phyloP scores from a whole-genome alignment of 2,797 vertebrate genomes.

The Acropternis orthonyx region DNA sequence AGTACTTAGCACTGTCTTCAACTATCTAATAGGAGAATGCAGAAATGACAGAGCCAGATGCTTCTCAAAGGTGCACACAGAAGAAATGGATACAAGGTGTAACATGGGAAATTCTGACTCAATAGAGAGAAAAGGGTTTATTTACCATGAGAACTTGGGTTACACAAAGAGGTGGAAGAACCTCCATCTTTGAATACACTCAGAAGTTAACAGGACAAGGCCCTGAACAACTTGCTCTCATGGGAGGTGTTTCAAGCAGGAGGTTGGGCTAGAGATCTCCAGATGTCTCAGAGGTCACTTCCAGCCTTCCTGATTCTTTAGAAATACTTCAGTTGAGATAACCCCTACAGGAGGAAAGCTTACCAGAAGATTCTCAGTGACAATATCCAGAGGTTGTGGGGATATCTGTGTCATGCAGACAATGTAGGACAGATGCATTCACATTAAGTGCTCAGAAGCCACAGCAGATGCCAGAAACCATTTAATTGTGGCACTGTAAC shows the following conservation, averaged over 20 bases:
- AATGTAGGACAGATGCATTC: not conserved
- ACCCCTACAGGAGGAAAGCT: not conserved
- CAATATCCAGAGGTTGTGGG: not conserved
- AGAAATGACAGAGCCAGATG: not conserved
- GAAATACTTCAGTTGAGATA: not conserved
- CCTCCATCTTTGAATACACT: not conserved
- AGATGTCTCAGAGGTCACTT: not conserved
- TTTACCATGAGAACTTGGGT: not conserved
- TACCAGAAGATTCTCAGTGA: not conserved
- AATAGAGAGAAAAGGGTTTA: accelerated
- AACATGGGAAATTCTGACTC: not conserved
- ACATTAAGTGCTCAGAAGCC: not conserved
- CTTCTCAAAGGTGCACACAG: not conserved
- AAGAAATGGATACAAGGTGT: not conserved
- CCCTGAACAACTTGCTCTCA: not conserved
- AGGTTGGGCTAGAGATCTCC: not conserved
- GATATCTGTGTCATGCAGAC: not conserved
- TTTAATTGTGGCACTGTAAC: not conserved
- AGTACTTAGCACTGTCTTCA: not conserved
- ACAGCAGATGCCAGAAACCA: not conserved
- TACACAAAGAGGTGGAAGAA: not conserved
- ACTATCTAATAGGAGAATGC: not conserved
- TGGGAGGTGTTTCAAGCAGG: not conserved
- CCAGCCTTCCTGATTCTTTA: not conserved
- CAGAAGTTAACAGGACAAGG: not conserved